Evolutionary conservation across 2,113 vertebrate species (phyloP).

Genomic region (Oncorhynchus gorbuscha): DNA sequence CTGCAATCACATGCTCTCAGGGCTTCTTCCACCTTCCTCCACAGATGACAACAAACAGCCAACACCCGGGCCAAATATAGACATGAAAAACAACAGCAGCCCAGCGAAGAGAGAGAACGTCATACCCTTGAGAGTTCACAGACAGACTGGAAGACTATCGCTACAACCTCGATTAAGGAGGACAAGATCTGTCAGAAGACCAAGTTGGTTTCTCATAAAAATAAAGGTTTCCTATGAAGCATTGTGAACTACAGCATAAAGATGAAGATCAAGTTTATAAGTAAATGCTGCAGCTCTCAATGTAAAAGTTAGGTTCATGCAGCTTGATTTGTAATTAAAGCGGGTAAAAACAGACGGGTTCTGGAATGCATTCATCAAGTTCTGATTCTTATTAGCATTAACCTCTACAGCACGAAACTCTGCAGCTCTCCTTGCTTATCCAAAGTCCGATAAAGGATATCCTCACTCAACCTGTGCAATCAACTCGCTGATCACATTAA

Average conservation of each 20-base stretch:
- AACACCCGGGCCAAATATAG: slow-evolving; percentile 4
- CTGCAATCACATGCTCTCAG: slow-evolving; percentile 40
- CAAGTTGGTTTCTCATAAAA: no score
- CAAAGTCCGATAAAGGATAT: no score
- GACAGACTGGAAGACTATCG: slow-evolving; percentile 26
- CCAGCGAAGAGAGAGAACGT: neutral
- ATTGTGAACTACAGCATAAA: neutral
- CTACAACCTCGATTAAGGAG: slow-evolving; percentile 39
- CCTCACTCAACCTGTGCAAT: no score
- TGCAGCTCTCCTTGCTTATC: no score
- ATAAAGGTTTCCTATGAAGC: neutral
- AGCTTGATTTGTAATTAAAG: no score
- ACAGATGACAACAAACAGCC: slow-evolving; percentile 30
- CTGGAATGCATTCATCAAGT: no score
- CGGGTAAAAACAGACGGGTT: no score
- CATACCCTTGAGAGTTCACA: neutral
- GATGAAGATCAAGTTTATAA: neutral
- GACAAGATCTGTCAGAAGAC: slow-evolving; percentile 37
- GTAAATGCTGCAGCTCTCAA: neutral
- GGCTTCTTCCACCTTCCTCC: slow-evolving; percentile 43
- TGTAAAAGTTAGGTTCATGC: no score
- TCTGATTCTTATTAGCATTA: no score
- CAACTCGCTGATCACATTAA: no score
- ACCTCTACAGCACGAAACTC: no score
- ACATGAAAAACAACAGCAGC: neutral